Base-by-base conservation (phyloP, 2,797 vertebrate genomes). In the Petrocephalus schoutedeni region DNA sequence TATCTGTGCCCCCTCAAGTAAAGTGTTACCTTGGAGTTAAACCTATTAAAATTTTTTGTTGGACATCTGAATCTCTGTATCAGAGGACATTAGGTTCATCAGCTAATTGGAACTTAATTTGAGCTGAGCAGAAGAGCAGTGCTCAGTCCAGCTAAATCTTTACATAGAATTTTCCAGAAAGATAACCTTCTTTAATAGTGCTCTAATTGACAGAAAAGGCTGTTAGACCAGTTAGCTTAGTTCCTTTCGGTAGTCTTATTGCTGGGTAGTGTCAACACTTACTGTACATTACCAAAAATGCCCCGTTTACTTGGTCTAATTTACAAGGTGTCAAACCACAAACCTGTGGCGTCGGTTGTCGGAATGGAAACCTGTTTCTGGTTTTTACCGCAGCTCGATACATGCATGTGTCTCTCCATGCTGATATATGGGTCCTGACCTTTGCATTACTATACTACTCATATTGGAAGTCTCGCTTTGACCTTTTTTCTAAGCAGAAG, bases 291-390 rank as follows among this genome's bases (percentile, higher is more conserved):
- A 80, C 19, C 19, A 3, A 49, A 49, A 80, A 80, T 19, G 74
- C 36, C 36, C 74, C 8, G 21, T 64, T 23, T 23, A 19, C 49
- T 58, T 49, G 61, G 58, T 74, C 77, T 74, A 10, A 45, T 86
- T 67, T 36, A 67, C 54, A 67, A 19, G 86, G 32, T 86, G 61
- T 86, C 32, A 74, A 61, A 56, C 61, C 87, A 21, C 61, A 74
- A 71, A 19, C 49, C 51, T 16, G 64, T 19, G 53, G 19, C 19
- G 10, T 51, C 10, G 45, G 45, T 23, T 88, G 80, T 53, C 28
- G 23, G 80, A 83, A 64, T 77, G 45, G 56, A 45, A 88, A 57
- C n/a, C 51, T 54, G 32, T 16, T 36, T 86, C 56, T 86, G 85
- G 56, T 86, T 86, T 59, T 59, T 59, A 67, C 87, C 87, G 54